A percentile compares a stretch with the other conserved stretches of the same genome.
These are phyloP conservation scores for Sebastes trivittatus DNA, from an alignment of 2,797 vertebrate species.

Conservation along the genomic window DNA sequence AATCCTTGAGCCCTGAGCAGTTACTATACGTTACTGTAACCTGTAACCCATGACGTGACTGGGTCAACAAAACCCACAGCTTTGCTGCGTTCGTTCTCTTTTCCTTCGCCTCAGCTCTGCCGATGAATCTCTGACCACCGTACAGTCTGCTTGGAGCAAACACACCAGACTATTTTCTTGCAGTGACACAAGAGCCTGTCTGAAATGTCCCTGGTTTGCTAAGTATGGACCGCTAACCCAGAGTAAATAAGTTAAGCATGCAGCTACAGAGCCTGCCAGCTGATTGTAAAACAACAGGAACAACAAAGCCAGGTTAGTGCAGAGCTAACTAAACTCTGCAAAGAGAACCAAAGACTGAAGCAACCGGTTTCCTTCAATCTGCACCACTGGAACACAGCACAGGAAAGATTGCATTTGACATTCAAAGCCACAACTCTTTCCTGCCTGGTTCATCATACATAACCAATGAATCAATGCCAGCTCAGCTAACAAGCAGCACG, in stretches of 20 bases:
- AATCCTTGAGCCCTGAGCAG: too few relatives aligned
- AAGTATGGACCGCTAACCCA: not conserved
- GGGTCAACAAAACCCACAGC: too few relatives aligned
- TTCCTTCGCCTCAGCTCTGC: too few relatives aligned
- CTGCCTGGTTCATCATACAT: not conserved
- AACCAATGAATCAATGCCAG: not conserved
- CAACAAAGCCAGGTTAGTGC: not conserved
- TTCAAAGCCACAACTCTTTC: not conserved
- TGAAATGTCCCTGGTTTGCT: not conserved
- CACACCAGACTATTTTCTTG: not conserved
- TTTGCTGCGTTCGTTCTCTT: too few relatives aligned
- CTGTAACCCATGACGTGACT: too few relatives aligned
- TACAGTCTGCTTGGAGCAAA: not conserved
- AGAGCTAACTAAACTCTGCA: not conserved
- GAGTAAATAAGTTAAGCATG: not conserved
- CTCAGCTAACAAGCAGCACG: not conserved
- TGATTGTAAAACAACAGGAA: not conserved
- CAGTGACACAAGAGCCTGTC: not conserved
- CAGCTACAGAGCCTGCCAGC: not conserved
- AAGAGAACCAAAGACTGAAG: not conserved
- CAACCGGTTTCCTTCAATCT: not conserved
- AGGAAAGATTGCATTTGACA: not conserved
- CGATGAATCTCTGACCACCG: fast-evolving
- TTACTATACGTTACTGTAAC: too few relatives aligned
- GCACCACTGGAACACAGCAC: not conserved